phyloP scores from a whole-genome alignment of 2,113 vertebrate species.

The Coturnix japonica region DNA sequence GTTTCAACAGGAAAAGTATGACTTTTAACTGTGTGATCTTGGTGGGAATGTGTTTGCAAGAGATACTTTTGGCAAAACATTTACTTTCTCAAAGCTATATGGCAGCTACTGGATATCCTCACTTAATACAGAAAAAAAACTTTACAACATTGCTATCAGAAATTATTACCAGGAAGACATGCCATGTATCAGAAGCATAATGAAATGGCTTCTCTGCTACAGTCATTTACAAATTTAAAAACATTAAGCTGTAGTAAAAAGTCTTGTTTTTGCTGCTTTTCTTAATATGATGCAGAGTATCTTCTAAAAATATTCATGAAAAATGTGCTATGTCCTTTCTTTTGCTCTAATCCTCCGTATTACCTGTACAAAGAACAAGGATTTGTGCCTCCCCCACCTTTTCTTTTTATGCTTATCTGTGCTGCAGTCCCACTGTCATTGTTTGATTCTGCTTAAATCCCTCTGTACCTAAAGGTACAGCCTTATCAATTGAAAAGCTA shows the following conservation, averaged over 20 bases:
- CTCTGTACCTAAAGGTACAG: conserved; percentile 72
- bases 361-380: conserved; percentile 66
- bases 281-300: conserved; percentile 49
- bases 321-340: conserved; percentile 35
- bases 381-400: conserved; percentile 1
- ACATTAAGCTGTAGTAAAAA: conserved; percentile 13
- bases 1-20: background rate
- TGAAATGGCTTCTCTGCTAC: conserved; percentile 17
- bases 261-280: conserved; percentile 41
- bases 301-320: conserved; percentile 48
- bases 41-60: background rate
- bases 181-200: background rate
- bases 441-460: conserved; percentile 77
- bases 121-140: background rate
- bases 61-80: background rate
- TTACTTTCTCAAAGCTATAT: background rate
- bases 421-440: conserved; percentile 65
- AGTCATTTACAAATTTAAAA: conserved; percentile 20
- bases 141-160: background rate
- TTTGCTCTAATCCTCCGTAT: conserved; percentile 51
- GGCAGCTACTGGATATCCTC: background rate
- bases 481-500: conserved; percentile 80
- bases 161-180: background rate
- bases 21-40: background rate
- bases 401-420: conserved; percentile 32